Evolutionary conservation across 2,113 vertebrate species (phyloP).

Genomic region (Plecotus auritus): DNA sequence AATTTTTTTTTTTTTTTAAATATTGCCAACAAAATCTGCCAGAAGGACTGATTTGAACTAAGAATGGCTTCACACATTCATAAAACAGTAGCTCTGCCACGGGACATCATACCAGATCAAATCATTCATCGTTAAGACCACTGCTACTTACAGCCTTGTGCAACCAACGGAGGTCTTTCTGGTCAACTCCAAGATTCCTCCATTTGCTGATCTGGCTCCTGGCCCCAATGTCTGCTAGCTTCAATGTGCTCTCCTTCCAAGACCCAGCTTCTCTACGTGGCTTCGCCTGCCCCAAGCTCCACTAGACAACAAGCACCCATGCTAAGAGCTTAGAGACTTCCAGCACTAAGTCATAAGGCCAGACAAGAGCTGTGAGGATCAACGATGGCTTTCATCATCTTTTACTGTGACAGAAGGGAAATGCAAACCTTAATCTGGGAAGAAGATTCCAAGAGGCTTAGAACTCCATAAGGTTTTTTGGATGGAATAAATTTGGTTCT

Average conservation of each 20-base stretch:
- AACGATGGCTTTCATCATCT: neutral
- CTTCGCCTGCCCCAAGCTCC: slow-evolving; percentile 11
- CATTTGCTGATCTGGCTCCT: slow-evolving; percentile 8
- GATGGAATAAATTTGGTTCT: slow-evolving; percentile 56
- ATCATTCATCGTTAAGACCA: neutral
- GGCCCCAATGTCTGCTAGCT: neutral
- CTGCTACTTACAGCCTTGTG: slow-evolving; percentile 44
- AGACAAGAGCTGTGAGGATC: neutral
- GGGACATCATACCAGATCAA: neutral
- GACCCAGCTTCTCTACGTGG: slow-evolving; percentile 28
- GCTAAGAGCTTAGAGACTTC: slow-evolving; percentile 41
- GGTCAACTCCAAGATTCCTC: slow-evolving; percentile 23
- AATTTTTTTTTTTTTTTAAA: slow-evolving; percentile 9
- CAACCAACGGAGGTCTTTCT: neutral
- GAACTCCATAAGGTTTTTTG: slow-evolving; percentile 57
- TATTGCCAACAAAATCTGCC: slow-evolving; percentile 29
- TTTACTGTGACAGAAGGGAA: neutral
- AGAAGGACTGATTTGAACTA: slow-evolving; percentile 6
- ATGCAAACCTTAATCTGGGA: slow-evolving; percentile 35
- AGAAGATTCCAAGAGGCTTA: slow-evolving; percentile 34
- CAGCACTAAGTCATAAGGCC: slow-evolving; percentile 34
- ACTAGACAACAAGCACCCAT: slow-evolving; percentile 30
- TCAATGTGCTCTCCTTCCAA: slow-evolving; percentile 36
- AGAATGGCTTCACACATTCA: slow-evolving; percentile 37
- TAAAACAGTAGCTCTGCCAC: slow-evolving; percentile 8